Base-by-base conservation (phyloP, 2,113 vertebrate genomes). In the Sus scrofa region DNA sequence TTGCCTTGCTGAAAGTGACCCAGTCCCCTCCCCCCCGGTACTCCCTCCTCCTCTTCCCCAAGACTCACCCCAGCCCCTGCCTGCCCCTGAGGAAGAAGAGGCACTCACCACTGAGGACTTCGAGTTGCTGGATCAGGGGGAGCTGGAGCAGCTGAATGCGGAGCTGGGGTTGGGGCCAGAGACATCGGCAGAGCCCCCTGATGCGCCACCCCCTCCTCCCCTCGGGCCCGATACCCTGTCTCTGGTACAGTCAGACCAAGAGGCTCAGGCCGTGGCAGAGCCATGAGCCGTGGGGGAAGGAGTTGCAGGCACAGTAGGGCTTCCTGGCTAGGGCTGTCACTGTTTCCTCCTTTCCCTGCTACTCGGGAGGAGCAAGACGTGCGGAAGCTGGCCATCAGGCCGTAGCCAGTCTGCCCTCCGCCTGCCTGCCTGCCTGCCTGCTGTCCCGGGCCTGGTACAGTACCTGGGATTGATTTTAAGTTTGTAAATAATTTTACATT, bases 121-220 rank as follows among this genome's bases (percentile, higher is more conserved):
- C 98, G 99, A 99, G 99, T 99, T 99, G 95, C 99, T 99, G 99
- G 99, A 99, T 99, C 99, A 99, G 99, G 99, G 99, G 94, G 99
- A 99, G 99, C 98, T 99, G 99, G 99, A 99, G 97, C 99, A 99
- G 98, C 98, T 99, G 96, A 99, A 99, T 84, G 99, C 99, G 63
- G 99, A 98, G 98, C 98, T 99, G 96, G 99, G 99, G 77, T 98
- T 1, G 78, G 98, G 91, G 97, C 98, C 95, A 99, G 98, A 98
- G 94, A 97, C 94, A 81, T 75, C 81, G 19, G 95, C 71, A 68
- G 92, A 98, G 56, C 92, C 97, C 86, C 95, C 96, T 84, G 96
- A 98, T 1, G 75, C 94, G 94, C 97, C 0, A 0, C 68, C 89
- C 19, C 34, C 87, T 96, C 83, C 83, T 67, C 27, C 83, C 63